phyloP scores from a whole-genome alignment of 2,888 invertebrate genomes.

The Drosophila borealis region DNA sequence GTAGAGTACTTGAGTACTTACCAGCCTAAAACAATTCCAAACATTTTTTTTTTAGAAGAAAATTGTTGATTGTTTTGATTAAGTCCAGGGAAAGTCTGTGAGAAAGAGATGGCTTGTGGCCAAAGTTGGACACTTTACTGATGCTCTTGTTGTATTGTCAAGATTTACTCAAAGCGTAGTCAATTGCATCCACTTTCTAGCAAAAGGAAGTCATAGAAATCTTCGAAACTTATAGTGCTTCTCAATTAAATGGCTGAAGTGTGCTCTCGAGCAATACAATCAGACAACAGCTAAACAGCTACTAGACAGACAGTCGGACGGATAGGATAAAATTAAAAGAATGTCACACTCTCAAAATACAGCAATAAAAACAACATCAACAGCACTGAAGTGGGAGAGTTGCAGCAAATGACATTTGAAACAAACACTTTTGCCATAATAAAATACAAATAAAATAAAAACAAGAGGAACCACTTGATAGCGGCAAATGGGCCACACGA shows the following conservation, averaged over 20 bases:
- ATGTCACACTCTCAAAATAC: slow-evolving; percentile 21
- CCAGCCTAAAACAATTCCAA: too few relatives aligned
- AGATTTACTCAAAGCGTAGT: neutral
- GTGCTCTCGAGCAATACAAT: slow-evolving; percentile 30
- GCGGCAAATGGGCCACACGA: slow-evolving; percentile 40
- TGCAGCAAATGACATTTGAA: slow-evolving; percentile 62
- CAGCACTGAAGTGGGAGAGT: slow-evolving; percentile 34
- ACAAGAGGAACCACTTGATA: slow-evolving; percentile 55
- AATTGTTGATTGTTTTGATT: neutral
- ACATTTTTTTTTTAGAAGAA: too few relatives aligned
- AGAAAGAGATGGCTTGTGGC: neutral
- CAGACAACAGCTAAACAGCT: slow-evolving; percentile 1
- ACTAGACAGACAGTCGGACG: slow-evolving; percentile 1
- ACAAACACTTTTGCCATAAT: slow-evolving; percentile 67
- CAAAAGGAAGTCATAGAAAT: slow-evolving; percentile 28
- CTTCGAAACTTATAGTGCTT: slow-evolving; percentile 43
- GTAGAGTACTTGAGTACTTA: too few relatives aligned
- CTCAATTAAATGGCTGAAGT: slow-evolving; percentile 48
- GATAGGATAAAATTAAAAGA: slow-evolving; percentile 31
- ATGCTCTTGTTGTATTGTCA: neutral
- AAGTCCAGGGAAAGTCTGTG: neutral
- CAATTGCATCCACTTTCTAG: slow-evolving; percentile 33
- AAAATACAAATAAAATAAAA: slow-evolving; percentile 66
- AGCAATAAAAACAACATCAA: slow-evolving; percentile 25
- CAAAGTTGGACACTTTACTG: neutral